Evolutionary conservation across 2,888 invertebrate species (phyloP), one percentile per base, ranked within the genome.

Genomic region (Cheilosia grossa): DNA sequence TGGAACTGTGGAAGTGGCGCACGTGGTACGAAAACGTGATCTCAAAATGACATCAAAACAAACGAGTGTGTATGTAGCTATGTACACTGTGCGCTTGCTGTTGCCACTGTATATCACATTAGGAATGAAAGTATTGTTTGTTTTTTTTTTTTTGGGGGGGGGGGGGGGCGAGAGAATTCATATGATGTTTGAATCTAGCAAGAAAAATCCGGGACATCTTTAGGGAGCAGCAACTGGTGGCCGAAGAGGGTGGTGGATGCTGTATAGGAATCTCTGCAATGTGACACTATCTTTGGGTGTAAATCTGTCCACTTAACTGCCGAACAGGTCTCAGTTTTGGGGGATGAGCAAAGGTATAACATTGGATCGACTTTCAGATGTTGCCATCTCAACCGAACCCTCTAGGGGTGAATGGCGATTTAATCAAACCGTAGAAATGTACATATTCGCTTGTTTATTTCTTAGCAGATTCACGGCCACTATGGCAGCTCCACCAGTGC

Each of bases 21-120:
- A 91, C 91, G 91, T 91, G 91, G 90, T 89, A 88, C 87, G 87
- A 88, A 91, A 91, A 91, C 91, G 91, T 91, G 91, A 91, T 91
- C 90, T 88, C 87, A 88, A 89, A 90, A 89, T 86, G 81, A 86
- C 86, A 86, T 86, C 82, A 86, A 86, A 86, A 86, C 82, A 81
- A 85, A 85, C 75, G 72, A 85, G 77, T 80, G 81, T 85, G 77
- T 81, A 85, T 80, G 53, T 82, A 82, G 53, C 61, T 77, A 70
- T 66, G 69, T 66, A 47, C 47, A 44, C 47, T n/a, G 42, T 49
- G 15, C 47, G 61, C 30, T 67, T 51, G 58, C 49, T 74, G 27
- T 42, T 63, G 33, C 49, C 9, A 2, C 21, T 75, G 51, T 58
- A 7, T 64, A 44, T 74, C 19, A 49, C 49, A 70, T 49, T 59